A percentile compares a stretch with the other conserved stretches of the same genome.
phyloP scores from a whole-genome alignment of 2,797 vertebrate genomes.

The Myotis pilosus region DNA sequence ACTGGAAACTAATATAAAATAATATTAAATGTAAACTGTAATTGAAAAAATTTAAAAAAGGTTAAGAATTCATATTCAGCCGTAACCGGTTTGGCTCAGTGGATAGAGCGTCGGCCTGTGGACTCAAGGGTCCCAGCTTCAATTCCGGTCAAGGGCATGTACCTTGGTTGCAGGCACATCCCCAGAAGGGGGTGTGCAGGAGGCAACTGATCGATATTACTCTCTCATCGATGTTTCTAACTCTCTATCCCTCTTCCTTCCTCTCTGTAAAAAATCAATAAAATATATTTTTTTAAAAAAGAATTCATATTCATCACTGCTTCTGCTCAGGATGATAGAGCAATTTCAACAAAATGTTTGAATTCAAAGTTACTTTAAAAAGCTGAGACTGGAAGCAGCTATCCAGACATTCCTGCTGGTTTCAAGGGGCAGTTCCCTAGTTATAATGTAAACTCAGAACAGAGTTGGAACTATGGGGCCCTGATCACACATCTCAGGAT shows the following conservation, averaged over 20 bases:
- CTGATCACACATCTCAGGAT: neutral
- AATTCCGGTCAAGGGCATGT: no score
- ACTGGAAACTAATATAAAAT: neutral
- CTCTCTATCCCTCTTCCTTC: no score
- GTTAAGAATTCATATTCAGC: neutral
- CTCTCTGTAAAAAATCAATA: no score
- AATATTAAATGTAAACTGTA: neutral
- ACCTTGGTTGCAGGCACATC: no score
- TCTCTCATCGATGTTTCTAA: no score
- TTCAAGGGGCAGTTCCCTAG: neutral
- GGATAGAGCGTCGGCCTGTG: no score
- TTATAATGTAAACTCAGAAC: neutral
- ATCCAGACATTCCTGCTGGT: neutral
- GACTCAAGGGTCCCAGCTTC: no score
- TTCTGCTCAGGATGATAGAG: neutral
- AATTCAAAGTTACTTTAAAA: neutral
- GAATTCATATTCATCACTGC: neutral
- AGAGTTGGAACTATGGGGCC: neutral
- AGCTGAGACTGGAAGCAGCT: neutral
- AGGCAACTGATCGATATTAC: no score
- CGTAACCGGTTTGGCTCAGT: no score
- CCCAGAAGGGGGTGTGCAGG: no score
- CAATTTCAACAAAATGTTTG: neutral
- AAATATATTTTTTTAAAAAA: neutral
- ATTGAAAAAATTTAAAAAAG: neutral